Conservation (phyloP, 2,113 vertebrate species). For the Catharus fuscescens region DNA sequence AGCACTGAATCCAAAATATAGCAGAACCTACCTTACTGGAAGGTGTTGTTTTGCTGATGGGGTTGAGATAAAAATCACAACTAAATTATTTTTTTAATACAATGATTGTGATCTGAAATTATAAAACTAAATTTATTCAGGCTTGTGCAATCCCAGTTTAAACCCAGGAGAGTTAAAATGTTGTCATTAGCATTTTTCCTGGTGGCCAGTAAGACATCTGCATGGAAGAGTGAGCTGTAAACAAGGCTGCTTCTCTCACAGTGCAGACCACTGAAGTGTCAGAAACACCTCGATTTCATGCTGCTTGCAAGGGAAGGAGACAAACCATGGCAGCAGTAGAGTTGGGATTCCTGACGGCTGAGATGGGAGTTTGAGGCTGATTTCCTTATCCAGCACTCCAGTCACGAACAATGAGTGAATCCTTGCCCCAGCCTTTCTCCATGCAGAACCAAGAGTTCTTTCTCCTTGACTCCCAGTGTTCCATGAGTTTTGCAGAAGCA, state of each 20-base stretch:
- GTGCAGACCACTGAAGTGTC: background rate
- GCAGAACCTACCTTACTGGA: background rate
- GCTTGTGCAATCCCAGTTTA: background rate
- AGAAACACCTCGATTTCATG: background rate
- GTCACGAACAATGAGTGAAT: background rate
- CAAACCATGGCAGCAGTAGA: background rate
- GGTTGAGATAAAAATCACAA: background rate
- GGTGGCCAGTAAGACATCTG: background rate
- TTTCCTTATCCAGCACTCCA: background rate
- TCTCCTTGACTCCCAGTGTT: background rate
- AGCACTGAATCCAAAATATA: background rate
- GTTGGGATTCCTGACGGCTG: background rate
- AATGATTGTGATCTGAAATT: background rate
- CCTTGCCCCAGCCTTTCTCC: background rate
- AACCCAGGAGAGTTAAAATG: background rate
- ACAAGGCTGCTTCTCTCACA: background rate
- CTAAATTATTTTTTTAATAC: background rate
- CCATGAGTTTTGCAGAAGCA: background rate
- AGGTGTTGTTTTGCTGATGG: background rate
- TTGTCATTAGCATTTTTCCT: background rate
- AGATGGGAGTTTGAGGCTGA: fast-evolving
- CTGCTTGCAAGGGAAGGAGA: background rate
- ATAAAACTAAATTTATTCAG: background rate
- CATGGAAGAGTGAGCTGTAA: background rate
- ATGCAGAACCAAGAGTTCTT: background rate